These are phyloP conservation scores for Drosophila eugracilis DNA, from an alignment of 1,140 invertebrate genomes.

Conservation along the genomic window DNA sequence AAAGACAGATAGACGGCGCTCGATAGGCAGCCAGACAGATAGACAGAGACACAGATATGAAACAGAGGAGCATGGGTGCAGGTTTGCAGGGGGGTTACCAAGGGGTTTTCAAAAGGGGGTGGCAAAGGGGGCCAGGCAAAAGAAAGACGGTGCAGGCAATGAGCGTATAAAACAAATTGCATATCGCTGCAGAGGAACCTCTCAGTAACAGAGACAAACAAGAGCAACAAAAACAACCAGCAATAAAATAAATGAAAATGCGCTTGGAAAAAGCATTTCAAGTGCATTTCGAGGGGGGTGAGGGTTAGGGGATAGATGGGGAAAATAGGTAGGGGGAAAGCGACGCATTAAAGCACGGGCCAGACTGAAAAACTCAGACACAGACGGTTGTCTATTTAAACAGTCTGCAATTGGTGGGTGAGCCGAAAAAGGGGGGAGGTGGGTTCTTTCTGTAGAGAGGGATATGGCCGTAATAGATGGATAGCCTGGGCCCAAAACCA, in stretches of 20 bases:
- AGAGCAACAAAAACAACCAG: constrained; percentile 28
- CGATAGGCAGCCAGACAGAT: constrained; percentile 31
- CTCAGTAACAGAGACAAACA: constrained; percentile 34
- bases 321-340: neutral
- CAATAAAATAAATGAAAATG: constrained; percentile 76
- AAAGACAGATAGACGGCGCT: constrained; percentile 37
- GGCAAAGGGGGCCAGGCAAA: neutral
- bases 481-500: constrained; percentile 26
- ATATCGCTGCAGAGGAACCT: constrained; percentile 55
- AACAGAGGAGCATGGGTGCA: constrained; percentile 3
- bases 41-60: constrained; percentile 11
- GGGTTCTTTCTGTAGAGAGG: neutral
- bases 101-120: neutral
- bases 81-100: constrained; percentile 15
- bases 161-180: constrained; percentile 77
- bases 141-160: constrained; percentile 50
- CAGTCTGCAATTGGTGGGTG: constrained; percentile 38
- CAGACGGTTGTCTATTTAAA: constrained; percentile 69
- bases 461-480: constrained; percentile 6
- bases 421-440: neutral
- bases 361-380: constrained; percentile 50
- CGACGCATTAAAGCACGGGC: constrained; percentile 57
- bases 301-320: too few species aligned
- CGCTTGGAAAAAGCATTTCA: constrained; percentile 68
- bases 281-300: constrained; percentile 45